A percentile compares a stretch with the other conserved stretches of the same genome.
phyloP scores from a whole-genome alignment of 2,113 vertebrate genomes.

The Pomatorhinus ruficollis region DNA sequence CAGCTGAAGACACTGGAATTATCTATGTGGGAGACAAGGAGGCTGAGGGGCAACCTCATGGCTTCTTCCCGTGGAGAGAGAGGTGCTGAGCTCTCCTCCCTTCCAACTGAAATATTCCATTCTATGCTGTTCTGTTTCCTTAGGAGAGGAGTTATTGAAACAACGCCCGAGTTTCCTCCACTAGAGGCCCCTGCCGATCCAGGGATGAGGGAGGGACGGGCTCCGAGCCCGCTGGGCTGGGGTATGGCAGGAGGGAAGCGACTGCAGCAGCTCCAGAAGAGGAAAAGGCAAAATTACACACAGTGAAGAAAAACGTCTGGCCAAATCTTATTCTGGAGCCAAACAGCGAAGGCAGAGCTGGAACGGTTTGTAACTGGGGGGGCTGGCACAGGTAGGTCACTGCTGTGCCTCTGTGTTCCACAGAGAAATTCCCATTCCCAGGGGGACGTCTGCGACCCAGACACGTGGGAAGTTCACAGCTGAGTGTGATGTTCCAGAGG shows the following conservation, averaged over 20 bases:
- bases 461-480: not conserved
- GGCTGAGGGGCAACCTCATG: not conserved
- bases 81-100: not conserved
- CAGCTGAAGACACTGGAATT: not conserved
- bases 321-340: not conserved
- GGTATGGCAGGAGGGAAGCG: not conserved
- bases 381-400: fast-evolving
- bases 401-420: fast-evolving
- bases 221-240: not conserved
- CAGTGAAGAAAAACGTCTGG: not conserved
- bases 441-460: not conserved
- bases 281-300: not conserved
- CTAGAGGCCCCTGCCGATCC: not conserved
- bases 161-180: not conserved
- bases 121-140: not conserved
- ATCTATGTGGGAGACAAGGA: not conserved
- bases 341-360: not conserved
- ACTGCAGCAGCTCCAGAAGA: not conserved
- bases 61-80: not conserved
- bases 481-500: fast-evolving
- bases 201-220: not conserved
- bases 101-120: not conserved
- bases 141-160: not conserved
- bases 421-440: not conserved
- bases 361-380: not conserved